These are phyloP conservation scores for Heterochromis multidens DNA, from an alignment of 2,113 vertebrate species.

Conservation along the genomic window DNA sequence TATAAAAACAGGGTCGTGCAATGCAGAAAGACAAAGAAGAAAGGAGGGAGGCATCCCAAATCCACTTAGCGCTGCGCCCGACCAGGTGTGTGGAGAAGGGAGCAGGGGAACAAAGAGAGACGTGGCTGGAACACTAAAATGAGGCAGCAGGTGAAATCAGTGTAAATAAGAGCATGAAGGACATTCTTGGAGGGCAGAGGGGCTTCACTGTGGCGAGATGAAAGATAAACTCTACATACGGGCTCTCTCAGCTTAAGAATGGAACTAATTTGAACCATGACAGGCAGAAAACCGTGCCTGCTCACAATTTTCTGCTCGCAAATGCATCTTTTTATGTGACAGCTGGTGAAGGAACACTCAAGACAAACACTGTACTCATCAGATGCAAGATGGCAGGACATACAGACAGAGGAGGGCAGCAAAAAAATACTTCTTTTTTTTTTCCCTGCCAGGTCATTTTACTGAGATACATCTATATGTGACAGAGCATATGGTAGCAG, in stretches of 20 bases:
- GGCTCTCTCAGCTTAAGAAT: not conserved
- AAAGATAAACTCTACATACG: not conserved
- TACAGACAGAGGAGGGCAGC: not conserved
- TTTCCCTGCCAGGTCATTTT: slow-evolving; percentile 21
- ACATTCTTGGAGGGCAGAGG: slow-evolving; percentile 29
- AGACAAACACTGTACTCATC: not conserved
- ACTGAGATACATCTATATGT: slow-evolving; percentile 18
- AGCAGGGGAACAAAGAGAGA: slow-evolving; percentile 30
- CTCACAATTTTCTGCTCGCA: not conserved
- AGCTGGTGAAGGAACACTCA: not conserved
- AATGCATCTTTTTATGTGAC: slow-evolving; percentile 2
- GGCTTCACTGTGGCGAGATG: not conserved
- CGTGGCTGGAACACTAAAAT: slow-evolving; percentile 68
- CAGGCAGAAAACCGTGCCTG: not conserved
- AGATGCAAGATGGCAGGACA: not conserved
- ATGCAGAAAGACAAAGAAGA: slow-evolving; percentile 29
- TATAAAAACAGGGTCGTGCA: slow-evolving; percentile 51
- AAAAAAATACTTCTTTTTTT: not conserved
- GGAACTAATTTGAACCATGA: not conserved
- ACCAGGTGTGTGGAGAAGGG: slow-evolving; percentile 44
- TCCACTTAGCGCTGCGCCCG: slow-evolving; percentile 48
- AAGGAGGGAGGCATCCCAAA: slow-evolving; percentile 50
- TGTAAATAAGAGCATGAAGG: slow-evolving; percentile 59
- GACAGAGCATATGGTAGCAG: slow-evolving; percentile 30
- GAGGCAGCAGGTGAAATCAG: slow-evolving; percentile 32